Evolutionary conservation across 2,888 invertebrate genomes (phyloP).

Genomic region (Melangyna quadrimaculata): DNA sequence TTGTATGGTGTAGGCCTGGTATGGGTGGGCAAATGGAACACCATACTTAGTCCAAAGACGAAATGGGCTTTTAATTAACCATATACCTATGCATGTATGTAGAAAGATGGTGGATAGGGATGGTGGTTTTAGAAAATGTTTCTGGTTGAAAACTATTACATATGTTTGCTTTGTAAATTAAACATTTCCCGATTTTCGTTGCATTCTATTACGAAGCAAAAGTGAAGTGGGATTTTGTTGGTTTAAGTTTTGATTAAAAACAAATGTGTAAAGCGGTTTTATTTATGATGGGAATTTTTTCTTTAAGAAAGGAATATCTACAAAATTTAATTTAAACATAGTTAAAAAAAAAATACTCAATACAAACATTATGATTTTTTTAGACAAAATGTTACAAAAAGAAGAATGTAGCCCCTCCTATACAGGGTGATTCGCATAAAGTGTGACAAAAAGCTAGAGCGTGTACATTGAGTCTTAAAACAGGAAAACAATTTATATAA

Average conservation of each 20-base stretch:
- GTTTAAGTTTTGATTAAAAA: neutral
- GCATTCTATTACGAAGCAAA: neutral
- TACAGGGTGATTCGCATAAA: too few species aligned
- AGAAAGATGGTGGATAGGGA: neutral
- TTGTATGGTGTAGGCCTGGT: neutral
- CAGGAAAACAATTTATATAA: too few species aligned
- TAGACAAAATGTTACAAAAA: too few species aligned
- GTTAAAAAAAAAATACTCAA: too few species aligned
- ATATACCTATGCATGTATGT: neutral
- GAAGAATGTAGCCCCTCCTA: too few species aligned
- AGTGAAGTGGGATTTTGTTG: neutral
- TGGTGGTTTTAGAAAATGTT: slow-evolving; percentile 11
- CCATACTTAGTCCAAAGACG: slow-evolving; percentile 31
- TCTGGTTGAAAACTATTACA: slow-evolving; percentile 24
- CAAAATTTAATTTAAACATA: too few species aligned
- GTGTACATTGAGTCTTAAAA: too few species aligned
- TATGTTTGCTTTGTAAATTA: slow-evolving; percentile 38
- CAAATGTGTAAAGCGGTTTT: neutral
- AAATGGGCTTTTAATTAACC: slow-evolving; percentile 66
- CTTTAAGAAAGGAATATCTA: too few species aligned
- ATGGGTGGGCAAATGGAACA: neutral
- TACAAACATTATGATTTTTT: too few species aligned
- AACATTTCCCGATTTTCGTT: slow-evolving; percentile 2
- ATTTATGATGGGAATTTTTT: neutral
- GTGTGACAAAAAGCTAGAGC: too few species aligned